Evolutionary conservation across 2,797 vertebrate genomes (phyloP).

Genomic region (Tadarida brasiliensis): DNA sequence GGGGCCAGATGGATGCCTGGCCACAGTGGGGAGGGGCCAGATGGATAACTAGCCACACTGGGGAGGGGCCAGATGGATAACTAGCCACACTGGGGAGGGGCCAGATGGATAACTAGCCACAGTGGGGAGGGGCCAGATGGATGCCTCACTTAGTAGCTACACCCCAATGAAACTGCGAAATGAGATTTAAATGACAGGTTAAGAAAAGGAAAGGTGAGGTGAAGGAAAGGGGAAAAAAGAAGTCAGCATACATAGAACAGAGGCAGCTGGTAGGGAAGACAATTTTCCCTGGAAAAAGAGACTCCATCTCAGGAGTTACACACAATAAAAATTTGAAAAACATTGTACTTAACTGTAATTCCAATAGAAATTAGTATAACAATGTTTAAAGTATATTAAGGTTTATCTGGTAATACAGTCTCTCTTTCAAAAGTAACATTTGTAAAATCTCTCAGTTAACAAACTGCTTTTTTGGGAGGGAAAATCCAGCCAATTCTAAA

Average conservation of each 20-base stretch:
- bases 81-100: too few species aligned
- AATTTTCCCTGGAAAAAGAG: not conserved
- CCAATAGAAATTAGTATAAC: not conserved
- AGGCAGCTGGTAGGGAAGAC: not conserved
- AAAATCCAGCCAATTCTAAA: not conserved
- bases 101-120: too few species aligned
- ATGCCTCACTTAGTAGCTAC: not conserved
- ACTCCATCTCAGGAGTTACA: not conserved
- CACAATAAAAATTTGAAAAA: constrained; percentile 12
- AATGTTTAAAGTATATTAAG: not conserved
- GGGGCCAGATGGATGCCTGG: too few species aligned
- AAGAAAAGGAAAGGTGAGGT: not conserved
- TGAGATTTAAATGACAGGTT: not conserved
- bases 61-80: too few species aligned
- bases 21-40: too few species aligned
- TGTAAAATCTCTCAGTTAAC: not conserved
- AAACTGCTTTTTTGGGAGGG: not conserved
- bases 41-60: too few species aligned
- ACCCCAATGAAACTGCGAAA: not conserved
- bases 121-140: rapidly evolving
- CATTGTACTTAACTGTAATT: not conserved
- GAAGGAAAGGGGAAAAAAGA: not conserved
- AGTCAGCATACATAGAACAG: not conserved
- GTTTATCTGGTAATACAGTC: constrained; percentile 19
- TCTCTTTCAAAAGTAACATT: constrained; percentile 33